Percentiles rank a stretch among this genome's conserved stretches.
These are phyloP conservation scores for Drosophila borealis DNA, from an alignment of 2,888 invertebrate genomes.

Conservation along the genomic window DNA sequence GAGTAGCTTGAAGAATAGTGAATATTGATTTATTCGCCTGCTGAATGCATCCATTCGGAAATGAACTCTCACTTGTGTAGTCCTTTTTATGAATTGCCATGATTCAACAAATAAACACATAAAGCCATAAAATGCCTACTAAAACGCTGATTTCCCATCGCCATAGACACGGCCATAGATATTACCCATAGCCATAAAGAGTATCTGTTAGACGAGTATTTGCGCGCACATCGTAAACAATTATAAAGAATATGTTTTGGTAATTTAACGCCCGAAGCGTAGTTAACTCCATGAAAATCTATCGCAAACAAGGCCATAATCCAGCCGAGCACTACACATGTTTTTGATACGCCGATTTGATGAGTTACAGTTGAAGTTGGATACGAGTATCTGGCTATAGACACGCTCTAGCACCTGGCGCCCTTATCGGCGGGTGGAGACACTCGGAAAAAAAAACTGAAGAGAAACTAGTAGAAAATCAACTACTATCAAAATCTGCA, in stretches of 20 bases:
- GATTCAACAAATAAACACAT: constrained; percentile 36
- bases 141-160: constrained; percentile 56
- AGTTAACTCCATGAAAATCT: constrained; percentile 28
- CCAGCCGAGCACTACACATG: constrained; percentile 33
- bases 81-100: background rate
- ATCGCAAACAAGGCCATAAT: constrained; percentile 50
- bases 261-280: constrained; percentile 62
- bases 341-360: constrained; percentile 47
- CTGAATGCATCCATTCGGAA: no score
- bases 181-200: background rate
- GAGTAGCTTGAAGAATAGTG: no score
- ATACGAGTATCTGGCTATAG: constrained; percentile 5
- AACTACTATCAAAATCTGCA: background rate
- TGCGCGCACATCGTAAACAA: constrained; percentile 54
- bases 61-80: no score
- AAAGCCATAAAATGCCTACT: constrained; percentile 56
- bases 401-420: background rate
- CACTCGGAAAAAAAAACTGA: background rate
- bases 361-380: constrained; percentile 40
- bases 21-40: no score
- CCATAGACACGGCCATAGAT: background rate
- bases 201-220: constrained; percentile 1
- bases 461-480: background rate
- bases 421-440: constrained; percentile 16
- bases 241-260: constrained; percentile 65